These are phyloP conservation scores for Neofelis nebulosa DNA, from an alignment of 2,113 vertebrate genomes.

Conservation along the genomic window DNA sequence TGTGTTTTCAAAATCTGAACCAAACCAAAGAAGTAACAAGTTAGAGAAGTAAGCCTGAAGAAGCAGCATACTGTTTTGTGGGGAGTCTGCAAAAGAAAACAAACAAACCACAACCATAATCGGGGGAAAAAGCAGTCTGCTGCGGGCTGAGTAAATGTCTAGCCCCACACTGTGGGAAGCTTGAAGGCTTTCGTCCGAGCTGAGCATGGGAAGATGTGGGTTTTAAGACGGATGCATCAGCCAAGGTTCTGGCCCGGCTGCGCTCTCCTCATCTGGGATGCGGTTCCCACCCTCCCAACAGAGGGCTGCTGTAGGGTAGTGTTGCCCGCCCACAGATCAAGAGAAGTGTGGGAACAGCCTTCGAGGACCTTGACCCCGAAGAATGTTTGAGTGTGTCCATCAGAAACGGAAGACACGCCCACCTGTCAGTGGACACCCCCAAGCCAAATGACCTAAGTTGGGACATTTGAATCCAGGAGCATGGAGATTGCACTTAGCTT, in stretches of 20 bases:
- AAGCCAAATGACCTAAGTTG: rapidly evolving
- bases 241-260: rapidly evolving
- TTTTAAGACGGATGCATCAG: rapidly evolving
- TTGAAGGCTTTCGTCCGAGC: rapidly evolving
- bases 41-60: not conserved
- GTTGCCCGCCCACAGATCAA: too few relatives aligned
- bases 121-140: rapidly evolving
- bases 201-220: rapidly evolving
- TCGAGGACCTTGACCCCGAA: not conserved
- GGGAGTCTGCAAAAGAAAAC: not conserved
- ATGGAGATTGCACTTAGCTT: rapidly evolving
- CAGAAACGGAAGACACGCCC: rapidly evolving
- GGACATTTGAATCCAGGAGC: rapidly evolving
- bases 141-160: rapidly evolving
- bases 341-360: rapidly evolving
- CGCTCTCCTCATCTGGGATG: rapidly evolving
- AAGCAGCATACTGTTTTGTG: not conserved
- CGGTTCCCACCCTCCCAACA: rapidly evolving
- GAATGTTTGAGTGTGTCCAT: rapidly evolving
- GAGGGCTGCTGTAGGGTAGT: rapidly evolving
- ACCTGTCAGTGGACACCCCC: rapidly evolving
- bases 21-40: not conserved
- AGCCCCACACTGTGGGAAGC: rapidly evolving
- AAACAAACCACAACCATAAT: rapidly evolving
- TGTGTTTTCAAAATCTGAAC: not conserved